phyloP scores from a whole-genome alignment of 2,113 vertebrate species.

The Thamnaconus septentrionalis region DNA sequence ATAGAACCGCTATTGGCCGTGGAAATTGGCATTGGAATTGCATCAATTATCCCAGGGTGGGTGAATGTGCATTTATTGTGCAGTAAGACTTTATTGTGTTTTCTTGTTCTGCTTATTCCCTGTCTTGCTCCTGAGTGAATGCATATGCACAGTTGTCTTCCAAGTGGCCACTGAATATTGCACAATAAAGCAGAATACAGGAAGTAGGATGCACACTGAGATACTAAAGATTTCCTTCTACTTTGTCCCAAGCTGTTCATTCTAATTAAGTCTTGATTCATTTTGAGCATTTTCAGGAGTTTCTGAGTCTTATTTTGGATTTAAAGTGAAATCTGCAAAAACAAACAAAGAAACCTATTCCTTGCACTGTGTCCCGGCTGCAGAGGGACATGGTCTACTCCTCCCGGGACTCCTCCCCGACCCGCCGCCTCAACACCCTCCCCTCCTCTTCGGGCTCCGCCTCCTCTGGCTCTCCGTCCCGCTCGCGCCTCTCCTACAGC shows the following conservation, averaged over 20 bases:
- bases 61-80: neutral
- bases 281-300: too few species aligned
- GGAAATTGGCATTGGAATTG: constrained; percentile 14
- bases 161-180: too few species aligned
- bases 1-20: constrained; percentile 39
- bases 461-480: constrained; percentile 86
- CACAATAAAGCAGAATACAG: too few species aligned
- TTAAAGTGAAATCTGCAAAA: too few species aligned
- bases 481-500: constrained; percentile 93
- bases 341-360: too few species aligned
- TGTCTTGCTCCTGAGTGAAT: too few species aligned
- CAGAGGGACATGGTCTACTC: constrained; percentile 98
- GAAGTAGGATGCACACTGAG: too few species aligned
- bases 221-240: too few species aligned
- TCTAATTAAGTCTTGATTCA: too few species aligned
- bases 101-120: neutral
- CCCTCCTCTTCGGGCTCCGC: constrained; percentile 77
- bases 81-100: neutral
- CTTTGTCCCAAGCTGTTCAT: too few species aligned
- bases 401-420: constrained; percentile 93
- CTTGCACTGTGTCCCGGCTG: constrained; percentile 16
- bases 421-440: constrained; percentile 91
- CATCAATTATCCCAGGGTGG: neutral
- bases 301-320: too few species aligned
- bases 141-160: too few species aligned